Evolutionary conservation across 2,888 invertebrate species (phyloP), one percentile per base, ranked within the genome.

Genomic region (Dendrolimus pini): DNA sequence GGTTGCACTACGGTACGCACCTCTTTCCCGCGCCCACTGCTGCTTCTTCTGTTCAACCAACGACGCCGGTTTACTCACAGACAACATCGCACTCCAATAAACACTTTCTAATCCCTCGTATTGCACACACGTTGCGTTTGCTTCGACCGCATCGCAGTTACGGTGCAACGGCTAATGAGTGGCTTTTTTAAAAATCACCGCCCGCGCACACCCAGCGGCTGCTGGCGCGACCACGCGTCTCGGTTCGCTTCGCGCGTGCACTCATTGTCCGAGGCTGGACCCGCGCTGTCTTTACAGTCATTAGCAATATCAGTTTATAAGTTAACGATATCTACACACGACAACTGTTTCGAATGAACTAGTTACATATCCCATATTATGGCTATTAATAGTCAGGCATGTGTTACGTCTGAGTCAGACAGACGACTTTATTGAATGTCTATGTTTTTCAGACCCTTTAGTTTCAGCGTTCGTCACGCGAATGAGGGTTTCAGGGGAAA

Each of bases 11-110:
- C 53, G 55, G 63, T 83, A 86, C 89, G 77, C 91, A 97, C 98
- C 97, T 93, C 94, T 93, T 92, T 98, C 98, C 84, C 93, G 94
- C 70, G 97, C 97, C 98, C 98, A 98, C 93, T 98, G 97, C 76
- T 95, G 92, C 83, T 95, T 95, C 88, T 98, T 98, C 88, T 95
- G 94, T 91, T 98, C 96, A 74, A 97, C 92, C 79, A 97, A 89
- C 65, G 96, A 94, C 71, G 85, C 81, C 71, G 85, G 85, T 78
- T 89, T 89, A 80, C 85, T 83, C 79, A 89, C 88, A 68, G 89
- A 84, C 86, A 89, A 83, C 90, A 89, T 89, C 83, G 86, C 89
- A 85, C 82, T 65, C 69, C 79, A 77, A 76, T 81, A 78, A 77
- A 80, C 88, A 88, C 87, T 89, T 88, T 89, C 89, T 85, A 89